Conservation (phyloP, 92 coral and sea anemone genomes). For the Epizoanthus fatuus region DNA sequence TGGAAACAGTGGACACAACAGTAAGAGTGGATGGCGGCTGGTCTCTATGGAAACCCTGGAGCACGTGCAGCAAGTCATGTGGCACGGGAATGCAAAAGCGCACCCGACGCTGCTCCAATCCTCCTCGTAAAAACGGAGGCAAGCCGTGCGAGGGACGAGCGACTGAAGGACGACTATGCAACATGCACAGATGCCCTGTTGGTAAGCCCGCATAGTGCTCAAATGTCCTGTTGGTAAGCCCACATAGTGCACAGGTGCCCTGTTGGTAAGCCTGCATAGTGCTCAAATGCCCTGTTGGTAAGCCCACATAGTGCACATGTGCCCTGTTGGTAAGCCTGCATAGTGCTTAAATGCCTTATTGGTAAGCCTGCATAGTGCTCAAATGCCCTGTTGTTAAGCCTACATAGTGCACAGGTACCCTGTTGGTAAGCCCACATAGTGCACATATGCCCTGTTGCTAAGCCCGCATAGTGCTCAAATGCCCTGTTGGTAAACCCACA, state of each 20-base stretch:
- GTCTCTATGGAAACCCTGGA: conserved; percentile 41
- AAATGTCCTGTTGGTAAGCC: background rate
- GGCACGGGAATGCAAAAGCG: conserved; percentile 31
- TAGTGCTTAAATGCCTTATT: no score
- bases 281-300: no score
- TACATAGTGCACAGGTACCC: no score
- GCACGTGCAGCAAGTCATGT: conserved; percentile 20
- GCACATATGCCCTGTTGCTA: no score
- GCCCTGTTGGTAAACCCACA: no score
- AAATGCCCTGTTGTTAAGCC: no score
- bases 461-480: no score
- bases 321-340: background rate
- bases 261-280: no score
- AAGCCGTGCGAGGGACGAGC: conserved; percentile 2
- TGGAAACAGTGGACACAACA: no score
- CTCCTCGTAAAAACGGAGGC: conserved; percentile 20
- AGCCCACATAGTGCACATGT: no score
- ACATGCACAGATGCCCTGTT: conserved; percentile 12
- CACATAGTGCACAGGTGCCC: no score
- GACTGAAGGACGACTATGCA: conserved; percentile 14
- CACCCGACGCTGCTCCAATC: conserved; percentile 20
- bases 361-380: no score
- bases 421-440: background rate
- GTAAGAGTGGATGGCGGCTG: conserved; percentile 27
- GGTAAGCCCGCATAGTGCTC: background rate